phyloP scores from a whole-genome alignment of 2,888 invertebrate species.

The Dorcus hopei region DNA sequence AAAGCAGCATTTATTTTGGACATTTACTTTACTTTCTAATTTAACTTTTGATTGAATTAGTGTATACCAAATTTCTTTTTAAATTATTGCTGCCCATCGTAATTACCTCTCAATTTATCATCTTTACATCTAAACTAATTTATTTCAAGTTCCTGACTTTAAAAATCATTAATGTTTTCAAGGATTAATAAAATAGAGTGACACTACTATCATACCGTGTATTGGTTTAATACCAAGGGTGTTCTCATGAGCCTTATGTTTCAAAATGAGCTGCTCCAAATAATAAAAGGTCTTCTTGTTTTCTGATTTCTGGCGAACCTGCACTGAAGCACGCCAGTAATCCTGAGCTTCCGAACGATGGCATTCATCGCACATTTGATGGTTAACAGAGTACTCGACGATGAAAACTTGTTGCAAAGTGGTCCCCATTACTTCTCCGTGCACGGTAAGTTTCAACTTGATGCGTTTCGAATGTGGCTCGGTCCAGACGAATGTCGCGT shows the following conservation, averaged over 20 bases:
- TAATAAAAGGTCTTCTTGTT: conserved; percentile 98
- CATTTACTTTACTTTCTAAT: too few species aligned
- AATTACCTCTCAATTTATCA: too few species aligned
- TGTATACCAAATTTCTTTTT: too few species aligned
- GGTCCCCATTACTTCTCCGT: conserved; percentile 90
- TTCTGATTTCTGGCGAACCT: conserved; percentile 82
- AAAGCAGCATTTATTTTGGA: too few species aligned
- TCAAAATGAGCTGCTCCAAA: conserved; percentile 93
- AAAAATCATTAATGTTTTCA: too few species aligned
- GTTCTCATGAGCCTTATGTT: conserved; percentile 88
- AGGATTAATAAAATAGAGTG: neutral
- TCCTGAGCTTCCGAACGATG: conserved; percentile 96
- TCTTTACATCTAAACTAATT: too few species aligned
- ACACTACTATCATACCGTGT: conserved; percentile 56
- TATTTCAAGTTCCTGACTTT: too few species aligned
- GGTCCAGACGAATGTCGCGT: conserved; percentile 98
- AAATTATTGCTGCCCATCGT: too few species aligned
- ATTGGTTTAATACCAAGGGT: conserved; percentile 85
- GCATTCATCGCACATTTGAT: conserved; percentile 97
- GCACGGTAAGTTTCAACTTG: conserved; percentile 92
- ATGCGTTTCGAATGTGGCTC: conserved; percentile 98
- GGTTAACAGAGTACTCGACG: conserved; percentile 86
- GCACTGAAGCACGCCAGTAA: conserved; percentile 91
- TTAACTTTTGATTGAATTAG: too few species aligned
- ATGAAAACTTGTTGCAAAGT: conserved; percentile 93